phyloP scores from a whole-genome alignment of 2,113 vertebrate genomes.

The Philantomba maxwellii region DNA sequence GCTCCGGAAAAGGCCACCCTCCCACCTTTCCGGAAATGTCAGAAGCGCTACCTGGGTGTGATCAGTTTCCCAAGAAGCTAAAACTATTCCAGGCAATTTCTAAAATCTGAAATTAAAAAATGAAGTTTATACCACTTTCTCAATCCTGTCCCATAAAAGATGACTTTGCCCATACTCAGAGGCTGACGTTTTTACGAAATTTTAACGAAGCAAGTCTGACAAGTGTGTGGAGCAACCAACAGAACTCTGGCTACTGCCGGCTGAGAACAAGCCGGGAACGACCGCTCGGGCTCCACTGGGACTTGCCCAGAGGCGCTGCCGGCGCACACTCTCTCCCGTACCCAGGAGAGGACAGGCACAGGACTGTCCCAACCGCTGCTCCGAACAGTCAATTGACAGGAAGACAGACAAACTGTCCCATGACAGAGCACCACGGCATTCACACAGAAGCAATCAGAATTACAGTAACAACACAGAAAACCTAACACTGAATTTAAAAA shows the following conservation, averaged over 20 bases:
- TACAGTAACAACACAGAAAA: neutral
- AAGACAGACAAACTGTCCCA: neutral
- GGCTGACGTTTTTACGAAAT: too few relatives aligned
- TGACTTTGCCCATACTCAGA: neutral
- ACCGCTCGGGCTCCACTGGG: too few relatives aligned
- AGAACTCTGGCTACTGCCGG: fast-evolving
- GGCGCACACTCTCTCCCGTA: neutral
- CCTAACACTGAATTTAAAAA: neutral
- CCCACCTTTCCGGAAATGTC: too few relatives aligned
- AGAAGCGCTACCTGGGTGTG: neutral
- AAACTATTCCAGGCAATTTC: neutral
- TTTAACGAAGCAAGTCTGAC: neutral
- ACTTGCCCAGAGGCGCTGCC: neutral
- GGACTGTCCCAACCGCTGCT: neutral
- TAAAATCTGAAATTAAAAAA: neutral
- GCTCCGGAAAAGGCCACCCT: neutral
- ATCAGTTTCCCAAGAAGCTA: neutral
- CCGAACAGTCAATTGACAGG: fast-evolving
- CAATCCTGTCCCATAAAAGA: neutral
- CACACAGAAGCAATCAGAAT: neutral
- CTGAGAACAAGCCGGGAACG: fast-evolving
- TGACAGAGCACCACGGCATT: fast-evolving
- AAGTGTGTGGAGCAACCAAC: neutral
- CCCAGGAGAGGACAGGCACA: too few relatives aligned
- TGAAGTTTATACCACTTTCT: neutral